Evolutionary conservation across 2,113 vertebrate genomes (phyloP), one percentile per base, ranked within the genome.

Genomic region (Daboia siamensis): DNA sequence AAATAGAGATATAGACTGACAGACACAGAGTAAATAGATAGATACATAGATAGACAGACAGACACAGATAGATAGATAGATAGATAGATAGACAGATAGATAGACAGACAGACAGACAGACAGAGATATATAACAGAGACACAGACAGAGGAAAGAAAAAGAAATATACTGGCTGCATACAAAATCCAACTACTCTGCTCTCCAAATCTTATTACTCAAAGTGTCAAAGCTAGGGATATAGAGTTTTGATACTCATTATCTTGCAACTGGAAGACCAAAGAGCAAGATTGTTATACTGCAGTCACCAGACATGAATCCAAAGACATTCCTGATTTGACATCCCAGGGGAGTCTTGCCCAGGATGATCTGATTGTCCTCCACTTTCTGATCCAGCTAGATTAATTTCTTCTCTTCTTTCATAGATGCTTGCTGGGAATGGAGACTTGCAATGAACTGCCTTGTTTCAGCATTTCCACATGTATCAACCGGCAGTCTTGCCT

Each of bases 151-250:
- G 12, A 69, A 33, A n/a, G n/a, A 5, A 64, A 64, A 13, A 13
- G 61, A 64, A 12, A 33, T n/a, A 74, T 80, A 17, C 6, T 6
- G 2, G 69, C n/a, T 80, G 20, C n/a, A 39, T 80, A 39, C 17
- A 80, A 80, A 39, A 80, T 20, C 8, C 69, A 80, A 92, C 91
- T 93, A 95, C 94, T 94, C 94, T 87, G 90, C 95, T 97, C 97
- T 96, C 95, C 97, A 96, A 56, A 94, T 91, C 5, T 94, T 96
- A 94, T 96, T 95, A 93, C 48, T 91, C 90, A 92, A 92, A 96
- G 97, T 94, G 93, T 93, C 97, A 97, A 93, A 96, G 97, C 96
- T 95, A 93, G 90, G 88, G 92, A 92, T 80, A 88, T 52, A 90
- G 88, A 96, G 52, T 95, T 48, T 11, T 13, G 56, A 5, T n/a